phyloP scores from a whole-genome alignment of 2,797 vertebrate species.

The Schizothorax lantsangensis region DNA sequence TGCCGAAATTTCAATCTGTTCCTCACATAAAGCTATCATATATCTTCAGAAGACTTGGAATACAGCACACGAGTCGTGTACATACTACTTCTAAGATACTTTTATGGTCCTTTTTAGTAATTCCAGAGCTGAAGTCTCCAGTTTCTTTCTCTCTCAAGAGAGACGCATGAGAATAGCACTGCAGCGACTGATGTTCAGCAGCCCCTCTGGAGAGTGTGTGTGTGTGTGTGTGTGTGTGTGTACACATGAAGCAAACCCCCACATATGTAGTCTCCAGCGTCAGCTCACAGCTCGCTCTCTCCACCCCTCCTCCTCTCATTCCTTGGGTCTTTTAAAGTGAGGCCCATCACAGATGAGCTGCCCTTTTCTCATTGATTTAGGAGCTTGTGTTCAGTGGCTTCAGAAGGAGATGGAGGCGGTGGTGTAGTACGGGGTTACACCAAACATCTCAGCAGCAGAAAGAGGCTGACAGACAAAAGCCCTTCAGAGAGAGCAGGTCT shows the following conservation, averaged over 20 bases:
- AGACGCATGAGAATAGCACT: constrained; percentile 1
- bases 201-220: background rate
- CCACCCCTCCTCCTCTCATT: constrained; percentile 3
- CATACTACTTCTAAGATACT: background rate
- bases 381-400: constrained; percentile 8
- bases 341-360: background rate
- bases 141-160: constrained; percentile 5
- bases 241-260: constrained; percentile 11
- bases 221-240: background rate
- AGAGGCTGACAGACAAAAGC: constrained; percentile 19
- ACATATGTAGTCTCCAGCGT: background rate
- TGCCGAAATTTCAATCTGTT: background rate
- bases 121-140: background rate
- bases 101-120: background rate
- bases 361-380: constrained; percentile 39
- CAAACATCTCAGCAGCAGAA: constrained; percentile 8
- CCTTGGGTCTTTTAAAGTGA: constrained; percentile 33
- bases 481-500: background rate
- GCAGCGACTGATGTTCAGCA: constrained; percentile 15
- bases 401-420: background rate
- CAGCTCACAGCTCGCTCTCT: background rate
- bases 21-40: background rate
- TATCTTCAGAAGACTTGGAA: background rate
- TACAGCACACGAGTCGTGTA: background rate
- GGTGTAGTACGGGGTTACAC: constrained; percentile 5